Conservation (phyloP, 2,113 vertebrate species). For the Jacana jacana region DNA sequence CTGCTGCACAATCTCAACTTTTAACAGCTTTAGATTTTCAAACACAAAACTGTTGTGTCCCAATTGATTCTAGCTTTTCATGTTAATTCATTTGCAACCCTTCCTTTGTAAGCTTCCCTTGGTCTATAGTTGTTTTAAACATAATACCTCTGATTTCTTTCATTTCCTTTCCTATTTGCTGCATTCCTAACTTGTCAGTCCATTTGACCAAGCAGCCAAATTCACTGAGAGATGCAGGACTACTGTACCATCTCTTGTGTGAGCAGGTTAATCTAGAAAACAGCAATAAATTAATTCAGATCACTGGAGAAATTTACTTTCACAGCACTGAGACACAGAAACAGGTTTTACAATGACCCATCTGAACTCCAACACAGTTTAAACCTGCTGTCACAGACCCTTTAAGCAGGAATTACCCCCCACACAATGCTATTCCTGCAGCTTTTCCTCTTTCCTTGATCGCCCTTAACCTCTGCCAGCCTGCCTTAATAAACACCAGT, state of each 20-base stretch:
- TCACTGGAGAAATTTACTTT: neutral
- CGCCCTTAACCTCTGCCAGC: neutral
- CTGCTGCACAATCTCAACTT: neutral
- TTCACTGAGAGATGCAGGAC: neutral
- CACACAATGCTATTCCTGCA: neutral
- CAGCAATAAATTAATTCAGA: conserved; percentile 15
- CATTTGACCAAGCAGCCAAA: neutral
- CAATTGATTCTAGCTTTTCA: neutral
- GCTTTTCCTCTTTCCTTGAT: neutral
- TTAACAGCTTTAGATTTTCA: neutral
- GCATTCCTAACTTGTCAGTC: neutral
- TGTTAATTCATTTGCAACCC: neutral
- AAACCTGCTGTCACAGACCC: neutral
- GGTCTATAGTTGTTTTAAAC: neutral
- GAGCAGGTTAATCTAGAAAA: conserved; percentile 18
- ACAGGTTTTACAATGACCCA: neutral
- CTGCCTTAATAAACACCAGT: neutral
- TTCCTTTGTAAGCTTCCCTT: neutral
- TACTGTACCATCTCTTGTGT: neutral
- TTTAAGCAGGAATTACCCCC: neutral
- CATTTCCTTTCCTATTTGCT: neutral
- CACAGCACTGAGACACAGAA: neutral
- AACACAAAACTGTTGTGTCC: neutral
- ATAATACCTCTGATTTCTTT: neutral
- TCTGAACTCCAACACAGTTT: neutral